Evolutionary conservation across 2,113 vertebrate genomes (phyloP).

Genomic region (Drymodes brunneopygia): DNA sequence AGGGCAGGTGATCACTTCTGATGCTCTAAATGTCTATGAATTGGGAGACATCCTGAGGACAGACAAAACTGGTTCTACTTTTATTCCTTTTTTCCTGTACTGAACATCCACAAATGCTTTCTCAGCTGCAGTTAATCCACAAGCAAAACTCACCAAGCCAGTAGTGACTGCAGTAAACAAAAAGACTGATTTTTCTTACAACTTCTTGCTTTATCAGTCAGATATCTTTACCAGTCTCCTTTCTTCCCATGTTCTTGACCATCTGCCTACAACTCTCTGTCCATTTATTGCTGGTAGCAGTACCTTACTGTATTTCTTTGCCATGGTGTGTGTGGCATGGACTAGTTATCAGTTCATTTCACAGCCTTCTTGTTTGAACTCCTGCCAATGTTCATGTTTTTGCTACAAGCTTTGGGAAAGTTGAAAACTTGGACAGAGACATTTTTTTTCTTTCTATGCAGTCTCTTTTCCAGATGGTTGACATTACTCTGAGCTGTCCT

Average conservation of each 20-base stretch:
- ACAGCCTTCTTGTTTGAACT: background rate
- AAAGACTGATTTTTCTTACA: background rate
- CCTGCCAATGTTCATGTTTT: background rate
- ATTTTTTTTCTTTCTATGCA: background rate
- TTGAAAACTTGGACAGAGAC: constrained; percentile 3
- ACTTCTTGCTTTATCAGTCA: background rate
- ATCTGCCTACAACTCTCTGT: background rate
- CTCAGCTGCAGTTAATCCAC: background rate
- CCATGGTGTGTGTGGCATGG: background rate
- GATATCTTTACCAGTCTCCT: background rate
- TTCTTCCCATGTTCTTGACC: background rate
- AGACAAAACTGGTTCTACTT: background rate
- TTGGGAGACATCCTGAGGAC: background rate
- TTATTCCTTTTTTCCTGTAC: rapidly evolving
- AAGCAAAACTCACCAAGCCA: background rate
- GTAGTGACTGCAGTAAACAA: background rate
- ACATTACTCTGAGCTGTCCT: background rate
- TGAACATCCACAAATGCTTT: background rate
- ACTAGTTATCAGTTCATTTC: constrained; percentile 32
- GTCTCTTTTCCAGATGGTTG: constrained; percentile 17
- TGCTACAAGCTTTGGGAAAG: constrained; percentile 17
- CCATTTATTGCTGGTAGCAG: background rate
- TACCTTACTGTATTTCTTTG: background rate
- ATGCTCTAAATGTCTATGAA: background rate
- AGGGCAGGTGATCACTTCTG: background rate